Evolutionary conservation across 2,888 invertebrate genomes (phyloP), one percentile per base, ranked within the genome.

Genomic region (Pammene fasciana): DNA sequence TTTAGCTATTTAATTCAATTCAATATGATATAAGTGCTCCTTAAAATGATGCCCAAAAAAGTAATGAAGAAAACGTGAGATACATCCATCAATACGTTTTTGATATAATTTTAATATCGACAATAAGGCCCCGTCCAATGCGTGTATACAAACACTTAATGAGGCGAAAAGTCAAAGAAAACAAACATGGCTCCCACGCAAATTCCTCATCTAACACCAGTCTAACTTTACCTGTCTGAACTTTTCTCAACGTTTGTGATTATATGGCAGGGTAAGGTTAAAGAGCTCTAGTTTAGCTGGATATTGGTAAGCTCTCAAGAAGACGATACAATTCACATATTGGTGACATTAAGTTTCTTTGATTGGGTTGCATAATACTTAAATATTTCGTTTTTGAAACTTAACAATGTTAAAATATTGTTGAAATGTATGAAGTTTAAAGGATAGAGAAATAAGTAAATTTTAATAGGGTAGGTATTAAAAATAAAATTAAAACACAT

Each of bases 91-190:
- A 34, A 54, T 34, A 54, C 6, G 5, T n/a, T n/a, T 52, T 26
- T n/a, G 8, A 36, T 34, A 54, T n/a, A 9, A 34, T 54, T n/a
- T 13, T 26, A 18, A 18, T 54, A n/a, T 54, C 13, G 4, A 34
- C n/a, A 34, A n/a, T 34, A 34, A 34, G n/a, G 34, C 26, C 48
- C 83, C 81, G 83, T 87, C 83, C 83, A 83, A 83, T 83, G 82
- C 84, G 81, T 85, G 86, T 87, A 81, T 84, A 88, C 86, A 87
- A 87, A 88, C 86, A 87, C 86, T 86, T 86, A 86, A 89, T 89
- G 86, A 88, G 82, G 83, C 84, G 85, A 86, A 89, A 89, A 87
- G 76, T 86, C 85, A 85, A 86, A 86, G 86, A 86, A 86, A 89
- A 85, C 86, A 86, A 82, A 81, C 81, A 78, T 65, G 72, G 81